A percentile compares a stretch with the other conserved stretches of the same genome.
phyloP scores from a whole-genome alignment of 2,113 vertebrate species.

The Platycercus adscitus region DNA sequence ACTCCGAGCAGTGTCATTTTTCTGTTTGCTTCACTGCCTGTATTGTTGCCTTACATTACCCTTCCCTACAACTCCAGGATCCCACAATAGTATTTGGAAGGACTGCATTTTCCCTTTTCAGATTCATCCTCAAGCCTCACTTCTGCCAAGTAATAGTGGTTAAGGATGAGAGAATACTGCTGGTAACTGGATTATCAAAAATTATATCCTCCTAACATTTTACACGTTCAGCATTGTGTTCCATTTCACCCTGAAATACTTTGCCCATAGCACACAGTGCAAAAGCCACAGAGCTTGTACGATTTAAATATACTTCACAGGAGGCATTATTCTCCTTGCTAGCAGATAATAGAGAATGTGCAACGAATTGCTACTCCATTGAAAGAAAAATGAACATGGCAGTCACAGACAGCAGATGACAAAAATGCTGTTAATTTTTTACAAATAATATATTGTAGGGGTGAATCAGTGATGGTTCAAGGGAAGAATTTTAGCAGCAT shows the following conservation, averaged over 20 bases:
- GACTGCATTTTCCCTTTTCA: background rate
- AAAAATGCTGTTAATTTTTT: background rate
- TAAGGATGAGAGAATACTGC: background rate
- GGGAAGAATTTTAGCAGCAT: background rate
- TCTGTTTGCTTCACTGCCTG: background rate
- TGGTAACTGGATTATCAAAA: background rate
- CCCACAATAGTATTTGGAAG: background rate
- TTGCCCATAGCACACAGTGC: background rate
- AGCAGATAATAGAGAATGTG: background rate
- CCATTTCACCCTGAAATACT: background rate
- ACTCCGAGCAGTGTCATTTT: background rate
- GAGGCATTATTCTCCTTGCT: background rate
- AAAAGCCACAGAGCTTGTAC: background rate
- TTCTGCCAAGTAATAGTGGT: background rate
- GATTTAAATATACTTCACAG: background rate
- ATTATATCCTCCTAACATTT: background rate
- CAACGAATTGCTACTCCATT: background rate
- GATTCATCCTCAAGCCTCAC: background rate
- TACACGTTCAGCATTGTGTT: background rate
- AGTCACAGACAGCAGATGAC: background rate
- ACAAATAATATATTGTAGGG: slow-evolving; percentile 10
- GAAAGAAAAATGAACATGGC: background rate
- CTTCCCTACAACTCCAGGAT: background rate
- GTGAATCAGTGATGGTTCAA: background rate
- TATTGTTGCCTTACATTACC: background rate